These are phyloP conservation scores for Cyphomyrus discorhynchus DNA, from an alignment of 2,113 vertebrate genomes.

Conservation along the genomic window DNA sequence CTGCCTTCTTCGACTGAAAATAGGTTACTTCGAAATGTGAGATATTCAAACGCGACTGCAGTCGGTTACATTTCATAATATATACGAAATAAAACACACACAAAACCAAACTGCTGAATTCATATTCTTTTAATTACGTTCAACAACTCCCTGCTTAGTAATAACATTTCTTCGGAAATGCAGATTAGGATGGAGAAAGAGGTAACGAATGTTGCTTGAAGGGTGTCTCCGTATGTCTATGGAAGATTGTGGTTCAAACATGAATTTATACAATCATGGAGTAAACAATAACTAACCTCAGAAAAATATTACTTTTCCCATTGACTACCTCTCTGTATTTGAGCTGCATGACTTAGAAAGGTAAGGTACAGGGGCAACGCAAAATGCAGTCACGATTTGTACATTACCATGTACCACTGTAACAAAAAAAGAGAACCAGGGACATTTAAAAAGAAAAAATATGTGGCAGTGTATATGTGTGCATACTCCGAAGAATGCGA, in stretches of 20 bases:
- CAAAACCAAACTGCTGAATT: background rate
- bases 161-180: slow-evolving; percentile 13
- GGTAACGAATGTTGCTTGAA: background rate
- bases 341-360: background rate
- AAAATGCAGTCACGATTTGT: background rate
- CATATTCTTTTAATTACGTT: slow-evolving; percentile 2
- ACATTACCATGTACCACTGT: background rate
- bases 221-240: background rate
- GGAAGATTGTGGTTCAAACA: background rate
- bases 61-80: background rate
- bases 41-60: background rate
- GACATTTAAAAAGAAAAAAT: too few relatives aligned
- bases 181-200: slow-evolving; percentile 10
- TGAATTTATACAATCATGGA: background rate
- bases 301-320: background rate
- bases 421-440: background rate
- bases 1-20: background rate
- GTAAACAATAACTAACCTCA: background rate
- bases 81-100: background rate
- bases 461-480: too few relatives aligned
- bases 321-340: background rate
- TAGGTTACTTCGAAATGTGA: background rate
- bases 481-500: background rate
- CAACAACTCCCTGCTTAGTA: slow-evolving; percentile 10
- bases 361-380: background rate